Percentiles rank a stretch among this genome's conserved stretches.
phyloP scores from a whole-genome alignment of 2,888 invertebrate genomes.

The Sisyra terminalis region DNA sequence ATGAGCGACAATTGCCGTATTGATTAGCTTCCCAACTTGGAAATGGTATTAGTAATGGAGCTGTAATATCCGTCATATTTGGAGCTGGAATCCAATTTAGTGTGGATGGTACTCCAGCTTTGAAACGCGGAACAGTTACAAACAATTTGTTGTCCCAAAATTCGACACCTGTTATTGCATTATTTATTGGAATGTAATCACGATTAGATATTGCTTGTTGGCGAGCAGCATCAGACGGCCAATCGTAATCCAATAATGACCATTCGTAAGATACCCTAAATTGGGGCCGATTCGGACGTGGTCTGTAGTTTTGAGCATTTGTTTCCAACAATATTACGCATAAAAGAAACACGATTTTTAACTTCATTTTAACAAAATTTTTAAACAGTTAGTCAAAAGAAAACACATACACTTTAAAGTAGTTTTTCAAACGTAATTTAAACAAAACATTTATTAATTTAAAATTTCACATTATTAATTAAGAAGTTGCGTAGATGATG shows the following conservation, averaged over 20 bases:
- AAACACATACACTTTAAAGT: too few relatives aligned
- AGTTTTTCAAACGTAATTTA: too few relatives aligned
- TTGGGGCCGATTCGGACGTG: slow-evolving; percentile 29
- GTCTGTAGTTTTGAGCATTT: not conserved
- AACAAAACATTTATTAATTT: too few relatives aligned
- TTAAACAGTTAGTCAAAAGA: too few relatives aligned
- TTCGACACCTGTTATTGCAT: slow-evolving; percentile 49
- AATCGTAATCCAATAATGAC: slow-evolving; percentile 51
- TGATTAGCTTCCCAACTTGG: slow-evolving; percentile 55
- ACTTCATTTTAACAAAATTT: too few relatives aligned
- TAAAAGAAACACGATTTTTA: too few relatives aligned
- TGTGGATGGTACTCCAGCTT: slow-evolving; percentile 53
- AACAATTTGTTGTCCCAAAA: slow-evolving; percentile 48
- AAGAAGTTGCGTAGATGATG: too few relatives aligned
- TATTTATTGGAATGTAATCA: slow-evolving; percentile 48
- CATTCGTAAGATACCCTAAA: slow-evolving; percentile 58
- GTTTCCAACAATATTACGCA: too few relatives aligned
- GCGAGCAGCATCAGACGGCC: slow-evolving; percentile 39
- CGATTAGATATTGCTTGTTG: slow-evolving; percentile 35
- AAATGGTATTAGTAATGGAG: slow-evolving; percentile 45
- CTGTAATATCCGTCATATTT: slow-evolving; percentile 29
- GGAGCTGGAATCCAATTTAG: slow-evolving; percentile 38
- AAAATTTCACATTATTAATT: too few relatives aligned
- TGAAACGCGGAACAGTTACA: slow-evolving; percentile 51
- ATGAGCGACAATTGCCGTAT: slow-evolving; percentile 44